phyloP scores from a whole-genome alignment of 2,797 vertebrate species.

The Leptatherina wallacei region DNA sequence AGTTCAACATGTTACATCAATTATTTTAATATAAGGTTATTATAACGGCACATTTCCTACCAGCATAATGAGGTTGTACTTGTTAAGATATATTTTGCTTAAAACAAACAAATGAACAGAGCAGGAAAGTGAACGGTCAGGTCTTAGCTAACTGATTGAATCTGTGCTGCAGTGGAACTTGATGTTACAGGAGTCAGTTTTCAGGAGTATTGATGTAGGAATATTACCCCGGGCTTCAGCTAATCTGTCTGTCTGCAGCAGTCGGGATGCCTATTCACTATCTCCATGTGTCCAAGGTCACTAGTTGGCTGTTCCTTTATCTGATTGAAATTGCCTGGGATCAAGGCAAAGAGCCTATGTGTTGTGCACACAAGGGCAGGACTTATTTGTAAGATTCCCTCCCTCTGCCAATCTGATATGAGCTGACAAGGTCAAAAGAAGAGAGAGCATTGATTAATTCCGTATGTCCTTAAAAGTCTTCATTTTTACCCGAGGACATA shows the following conservation, averaged over 20 bases:
- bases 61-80: constrained; percentile 1
- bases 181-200: constrained; percentile 54
- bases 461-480: constrained; percentile 30
- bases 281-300: constrained; percentile 73
- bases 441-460: constrained; percentile 23
- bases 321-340: constrained; percentile 78
- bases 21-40: background rate
- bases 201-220: constrained; percentile 60
- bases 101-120: background rate
- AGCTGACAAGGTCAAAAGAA: constrained; percentile 48
- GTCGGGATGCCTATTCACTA: constrained; percentile 61
- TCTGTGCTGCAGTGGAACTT: constrained; percentile 36
- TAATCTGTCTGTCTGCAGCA: constrained; percentile 72
- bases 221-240: constrained; percentile 58
- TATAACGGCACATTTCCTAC: background rate
- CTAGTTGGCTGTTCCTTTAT: constrained; percentile 74
- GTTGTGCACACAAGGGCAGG: constrained; percentile 62
- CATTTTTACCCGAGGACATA: constrained; percentile 40
- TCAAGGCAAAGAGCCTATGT: constrained; percentile 67
- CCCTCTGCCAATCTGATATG: constrained; percentile 43
- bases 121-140: background rate
- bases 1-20: background rate
- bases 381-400: constrained; percentile 68
- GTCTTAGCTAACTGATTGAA: constrained; percentile 32
- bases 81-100: constrained; percentile 2